phyloP scores from a whole-genome alignment of 2,113 vertebrate species.

The Siniperca chuatsi region DNA sequence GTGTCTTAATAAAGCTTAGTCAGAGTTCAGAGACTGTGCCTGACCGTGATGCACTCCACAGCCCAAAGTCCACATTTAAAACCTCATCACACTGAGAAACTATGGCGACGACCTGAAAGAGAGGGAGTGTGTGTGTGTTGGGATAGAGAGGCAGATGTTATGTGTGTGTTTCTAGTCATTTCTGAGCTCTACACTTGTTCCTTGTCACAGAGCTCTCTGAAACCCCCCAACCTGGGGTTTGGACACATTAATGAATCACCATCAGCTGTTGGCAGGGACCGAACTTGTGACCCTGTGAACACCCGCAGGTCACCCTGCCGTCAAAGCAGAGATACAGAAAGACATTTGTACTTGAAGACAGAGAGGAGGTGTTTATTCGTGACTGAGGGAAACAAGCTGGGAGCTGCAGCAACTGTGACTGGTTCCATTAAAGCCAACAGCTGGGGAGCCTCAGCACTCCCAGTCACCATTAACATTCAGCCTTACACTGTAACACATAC shows the following conservation, averaged over 20 bases:
- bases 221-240: neutral
- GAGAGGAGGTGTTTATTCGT: slow-evolving; percentile 32
- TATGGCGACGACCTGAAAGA: neutral
- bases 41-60: neutral
- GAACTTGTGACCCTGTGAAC: slow-evolving; percentile 13
- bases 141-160: neutral
- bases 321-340: slow-evolving; percentile 15
- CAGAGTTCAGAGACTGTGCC: slow-evolving; percentile 36
- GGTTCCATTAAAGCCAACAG: slow-evolving; percentile 38
- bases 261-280: slow-evolving; percentile 14
- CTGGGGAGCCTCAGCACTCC: slow-evolving; percentile 43
- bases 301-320: neutral
- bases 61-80: slow-evolving; percentile 19
- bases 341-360: neutral
- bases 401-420: slow-evolving; percentile 35
- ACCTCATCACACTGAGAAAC: slow-evolving; percentile 13
- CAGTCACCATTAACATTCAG: slow-evolving; percentile 19
- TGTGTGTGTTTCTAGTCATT: neutral
- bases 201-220: neutral
- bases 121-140: neutral
- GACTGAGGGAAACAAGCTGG: slow-evolving; percentile 27
- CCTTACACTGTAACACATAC: slow-evolving; percentile 20
- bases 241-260: neutral
- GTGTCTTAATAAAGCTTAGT: slow-evolving; percentile 34
- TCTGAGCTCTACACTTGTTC: neutral